These are phyloP conservation scores for Serranus cabrilla DNA, from an alignment of 2,797 vertebrate genomes.

Conservation along the genomic window DNA sequence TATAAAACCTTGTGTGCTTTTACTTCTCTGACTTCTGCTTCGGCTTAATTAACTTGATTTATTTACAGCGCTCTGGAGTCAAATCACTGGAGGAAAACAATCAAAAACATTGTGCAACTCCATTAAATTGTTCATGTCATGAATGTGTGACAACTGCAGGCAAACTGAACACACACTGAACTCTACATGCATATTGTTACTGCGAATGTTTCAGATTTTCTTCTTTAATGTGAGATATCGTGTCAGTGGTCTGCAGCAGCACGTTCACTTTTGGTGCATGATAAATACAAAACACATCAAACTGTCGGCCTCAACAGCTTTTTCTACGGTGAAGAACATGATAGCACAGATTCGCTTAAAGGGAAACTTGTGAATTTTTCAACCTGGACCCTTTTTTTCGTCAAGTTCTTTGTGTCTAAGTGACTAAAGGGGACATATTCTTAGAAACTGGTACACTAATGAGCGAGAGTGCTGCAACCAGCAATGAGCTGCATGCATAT, in stretches of 20 bases:
- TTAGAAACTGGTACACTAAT: too few relatives aligned
- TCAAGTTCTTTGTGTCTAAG: too few relatives aligned
- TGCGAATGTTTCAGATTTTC: not conserved
- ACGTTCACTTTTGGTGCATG: not conserved
- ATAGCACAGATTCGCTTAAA: not conserved
- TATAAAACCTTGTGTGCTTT: constrained; percentile 55
- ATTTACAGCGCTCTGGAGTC: constrained; percentile 28
- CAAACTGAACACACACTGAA: constrained; percentile 6
- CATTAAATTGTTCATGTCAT: not conserved
- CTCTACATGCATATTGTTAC: constrained; percentile 1
- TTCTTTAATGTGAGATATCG: not conserved
- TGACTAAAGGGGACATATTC: too few relatives aligned
- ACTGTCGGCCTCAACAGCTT: constrained; percentile 16
- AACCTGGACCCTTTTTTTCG: too few relatives aligned
- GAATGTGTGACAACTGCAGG: constrained; percentile 6
- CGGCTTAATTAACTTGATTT: constrained; percentile 3
- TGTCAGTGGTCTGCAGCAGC: not conserved
- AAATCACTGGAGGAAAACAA: not conserved
- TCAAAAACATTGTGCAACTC: constrained; percentile 1
- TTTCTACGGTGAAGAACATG: not conserved
- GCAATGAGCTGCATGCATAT: too few relatives aligned
- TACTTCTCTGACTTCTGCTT: constrained; percentile 12
- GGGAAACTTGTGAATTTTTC: too few relatives aligned
- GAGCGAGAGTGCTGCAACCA: too few relatives aligned
- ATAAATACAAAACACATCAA: constrained; percentile 16